phyloP scores from a whole-genome alignment of 1,140 invertebrate species.

The Anthonomus grandis region DNA sequence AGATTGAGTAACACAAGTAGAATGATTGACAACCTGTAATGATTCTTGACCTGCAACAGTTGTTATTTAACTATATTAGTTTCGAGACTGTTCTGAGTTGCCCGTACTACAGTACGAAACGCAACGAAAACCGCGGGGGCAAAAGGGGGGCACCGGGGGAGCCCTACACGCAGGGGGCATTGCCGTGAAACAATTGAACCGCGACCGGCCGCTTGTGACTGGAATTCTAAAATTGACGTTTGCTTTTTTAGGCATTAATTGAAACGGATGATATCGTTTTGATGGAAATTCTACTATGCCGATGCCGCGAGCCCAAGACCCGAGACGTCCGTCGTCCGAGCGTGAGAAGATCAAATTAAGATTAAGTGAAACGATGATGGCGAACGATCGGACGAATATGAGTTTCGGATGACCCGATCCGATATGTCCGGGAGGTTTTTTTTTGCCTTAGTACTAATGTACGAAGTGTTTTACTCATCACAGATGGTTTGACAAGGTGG shows the following conservation, averaged over 20 bases:
- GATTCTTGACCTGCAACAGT: no score
- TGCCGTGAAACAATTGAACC: slow-evolving; percentile 49
- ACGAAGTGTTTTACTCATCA: no score
- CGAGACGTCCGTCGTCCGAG: slow-evolving; percentile 18
- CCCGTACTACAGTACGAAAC: slow-evolving; percentile 9
- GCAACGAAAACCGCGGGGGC: slow-evolving; percentile 23
- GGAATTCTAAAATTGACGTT: slow-evolving; percentile 48
- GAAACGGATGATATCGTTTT: slow-evolving; percentile 45
- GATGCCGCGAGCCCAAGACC: slow-evolving; percentile 33
- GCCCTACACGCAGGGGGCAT: slow-evolving; percentile 29
- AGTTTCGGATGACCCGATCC: no score
- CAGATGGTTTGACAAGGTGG: no score
- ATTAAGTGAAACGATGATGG: slow-evolving; percentile 11
- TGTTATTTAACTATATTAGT: no score
- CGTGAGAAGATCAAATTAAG: slow-evolving; percentile 38
- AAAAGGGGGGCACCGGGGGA: slow-evolving; percentile 29
- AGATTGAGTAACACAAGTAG: no score
- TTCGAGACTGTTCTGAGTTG: no score
- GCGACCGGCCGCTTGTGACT: slow-evolving; percentile 48
- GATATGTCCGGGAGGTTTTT: no score
- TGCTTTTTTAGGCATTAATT: slow-evolving; percentile 47
- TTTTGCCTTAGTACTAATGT: no score
- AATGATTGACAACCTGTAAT: no score
- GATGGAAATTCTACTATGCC: slow-evolving; percentile 36
- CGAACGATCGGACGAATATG: background rate